Percentiles rank a stretch among this genome's conserved stretches.
These are phyloP conservation scores for Epiperipatus broadwayi DNA, from an alignment of 2,888 invertebrate genomes.

Conservation along the genomic window DNA sequence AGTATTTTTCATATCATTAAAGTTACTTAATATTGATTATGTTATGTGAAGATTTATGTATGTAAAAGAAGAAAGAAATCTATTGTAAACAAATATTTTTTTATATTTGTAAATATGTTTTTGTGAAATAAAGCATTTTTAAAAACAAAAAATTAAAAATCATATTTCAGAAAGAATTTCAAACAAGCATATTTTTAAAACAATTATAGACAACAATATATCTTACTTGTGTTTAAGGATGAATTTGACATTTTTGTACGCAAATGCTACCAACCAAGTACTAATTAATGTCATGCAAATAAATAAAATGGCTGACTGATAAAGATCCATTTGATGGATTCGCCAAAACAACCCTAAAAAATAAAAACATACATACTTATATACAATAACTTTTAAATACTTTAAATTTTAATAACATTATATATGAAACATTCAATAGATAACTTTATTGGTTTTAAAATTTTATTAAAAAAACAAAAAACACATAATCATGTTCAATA, in stretches of 20 bases:
- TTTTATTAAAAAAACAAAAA: no score
- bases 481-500: no score
- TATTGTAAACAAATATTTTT: no score
- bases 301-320: conserved; percentile 66
- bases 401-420: no score
- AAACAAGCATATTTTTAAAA: conserved; percentile 11
- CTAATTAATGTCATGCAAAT: conserved; percentile 62
- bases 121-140: not conserved
- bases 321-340: conserved; percentile 83
- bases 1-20: no score
- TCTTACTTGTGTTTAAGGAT: conserved; percentile 75
- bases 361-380: not conserved
- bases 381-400: no score
- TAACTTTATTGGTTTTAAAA: no score
- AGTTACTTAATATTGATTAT: no score
- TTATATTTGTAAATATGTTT: conserved; percentile 21
- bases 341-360: conserved; percentile 88
- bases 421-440: no score
- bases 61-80: no score
- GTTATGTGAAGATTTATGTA: no score
- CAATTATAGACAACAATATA: not conserved
- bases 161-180: conserved; percentile 7
- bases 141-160: conserved; percentile 1
- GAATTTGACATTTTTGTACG: conserved; percentile 95
- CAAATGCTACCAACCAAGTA: conserved; percentile 80